Evolutionary conservation across 2,888 invertebrate genomes (phyloP).

Genomic region (Lacanobia oleracea): DNA sequence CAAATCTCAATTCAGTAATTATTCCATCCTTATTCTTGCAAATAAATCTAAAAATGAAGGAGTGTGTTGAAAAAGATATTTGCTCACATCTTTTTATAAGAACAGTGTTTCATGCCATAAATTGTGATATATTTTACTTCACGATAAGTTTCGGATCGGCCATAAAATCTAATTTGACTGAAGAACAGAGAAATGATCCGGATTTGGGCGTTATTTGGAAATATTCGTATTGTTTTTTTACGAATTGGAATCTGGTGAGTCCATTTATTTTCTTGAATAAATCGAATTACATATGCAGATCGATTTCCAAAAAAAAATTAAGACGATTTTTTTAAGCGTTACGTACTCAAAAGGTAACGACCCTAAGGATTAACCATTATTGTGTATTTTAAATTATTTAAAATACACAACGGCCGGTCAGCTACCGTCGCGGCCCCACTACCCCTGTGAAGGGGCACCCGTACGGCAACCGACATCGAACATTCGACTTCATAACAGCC

Average conservation of each 20-base stretch:
- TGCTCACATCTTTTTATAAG: conserved; percentile 7
- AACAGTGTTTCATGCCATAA: conserved; percentile 25
- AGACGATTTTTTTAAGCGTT: no score
- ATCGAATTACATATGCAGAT: no score
- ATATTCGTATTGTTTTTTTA: conserved; percentile 43
- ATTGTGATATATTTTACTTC: conserved; percentile 34
- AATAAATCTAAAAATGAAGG: background rate
- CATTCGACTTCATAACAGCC: no score
- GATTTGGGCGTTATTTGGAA: conserved; percentile 24
- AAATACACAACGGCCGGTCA: no score
- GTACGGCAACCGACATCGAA: no score
- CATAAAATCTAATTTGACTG: conserved; percentile 18
- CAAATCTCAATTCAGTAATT: background rate
- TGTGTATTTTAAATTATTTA: no score
- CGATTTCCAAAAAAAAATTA: no score
- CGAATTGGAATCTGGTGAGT: conserved; percentile 69
- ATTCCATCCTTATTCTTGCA: background rate
- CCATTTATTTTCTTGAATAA: background rate
- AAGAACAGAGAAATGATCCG: conserved; percentile 26
- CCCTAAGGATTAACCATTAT: no score
- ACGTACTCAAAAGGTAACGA: no score
- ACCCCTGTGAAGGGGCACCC: no score
- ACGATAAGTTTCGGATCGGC: conserved; percentile 26
- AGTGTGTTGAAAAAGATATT: background rate
- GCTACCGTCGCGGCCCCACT: no score